phyloP scores from a whole-genome alignment of 2,113 vertebrate species.

The Stigmatopora nigra region DNA sequence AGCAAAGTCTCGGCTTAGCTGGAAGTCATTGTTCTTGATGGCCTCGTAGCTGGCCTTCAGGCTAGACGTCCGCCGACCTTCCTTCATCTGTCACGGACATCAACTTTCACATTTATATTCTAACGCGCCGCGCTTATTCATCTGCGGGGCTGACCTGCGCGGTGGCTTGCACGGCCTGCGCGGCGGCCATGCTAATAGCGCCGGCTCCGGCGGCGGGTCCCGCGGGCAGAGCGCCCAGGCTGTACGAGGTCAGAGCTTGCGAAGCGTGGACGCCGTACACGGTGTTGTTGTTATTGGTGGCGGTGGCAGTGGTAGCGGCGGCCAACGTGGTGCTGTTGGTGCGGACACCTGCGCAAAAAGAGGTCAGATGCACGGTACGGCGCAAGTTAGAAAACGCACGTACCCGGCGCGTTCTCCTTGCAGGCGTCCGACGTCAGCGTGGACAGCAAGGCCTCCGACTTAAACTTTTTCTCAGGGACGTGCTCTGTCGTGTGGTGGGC shows the following conservation, averaged over 20 bases:
- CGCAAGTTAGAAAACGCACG: not conserved
- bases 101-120: too few species aligned
- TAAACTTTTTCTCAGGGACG: constrained; percentile 97
- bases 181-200: constrained; percentile 98
- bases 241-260: constrained; percentile 89
- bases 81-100: constrained; percentile 83
- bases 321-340: constrained; percentile 76
- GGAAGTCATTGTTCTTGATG: constrained; percentile 98
- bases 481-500: constrained; percentile 91
- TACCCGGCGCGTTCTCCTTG: constrained; percentile 94
- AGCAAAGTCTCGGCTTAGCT: constrained; percentile 85
- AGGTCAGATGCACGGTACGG: too few species aligned
- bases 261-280: constrained; percentile 87
- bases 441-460: constrained; percentile 96
- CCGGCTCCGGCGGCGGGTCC: constrained; percentile 82
- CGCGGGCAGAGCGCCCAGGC: constrained; percentile 84
- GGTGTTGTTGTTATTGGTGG: constrained; percentile 73
- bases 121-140: too few species aligned
- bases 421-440: constrained; percentile 93
- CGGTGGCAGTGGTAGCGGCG: constrained; percentile 50
- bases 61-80: constrained; percentile 91
- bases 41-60: constrained; percentile 97
- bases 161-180: constrained; percentile 96
- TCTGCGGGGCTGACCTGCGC: constrained; percentile 76
- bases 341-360: constrained; percentile 77